phyloP scores from a whole-genome alignment of 2,113 vertebrate species.

The Pundamilia nyererei region DNA sequence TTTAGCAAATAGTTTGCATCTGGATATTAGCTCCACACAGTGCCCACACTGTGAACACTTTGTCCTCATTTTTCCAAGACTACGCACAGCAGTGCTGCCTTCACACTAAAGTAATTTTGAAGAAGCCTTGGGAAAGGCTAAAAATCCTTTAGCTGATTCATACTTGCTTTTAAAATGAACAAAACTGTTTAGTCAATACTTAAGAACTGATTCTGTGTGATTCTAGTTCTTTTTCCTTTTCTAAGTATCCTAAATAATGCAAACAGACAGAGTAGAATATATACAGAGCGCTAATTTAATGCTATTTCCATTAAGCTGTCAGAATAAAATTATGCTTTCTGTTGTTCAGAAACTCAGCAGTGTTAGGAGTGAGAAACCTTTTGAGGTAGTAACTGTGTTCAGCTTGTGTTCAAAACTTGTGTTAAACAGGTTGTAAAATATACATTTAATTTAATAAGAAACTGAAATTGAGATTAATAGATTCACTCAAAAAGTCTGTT shows the following conservation, averaged over 20 bases:
- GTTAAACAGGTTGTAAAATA: neutral
- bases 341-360: neutral
- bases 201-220: neutral
- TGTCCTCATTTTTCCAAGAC: conserved; percentile 3
- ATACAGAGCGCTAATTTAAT: neutral
- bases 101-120: conserved; percentile 22
- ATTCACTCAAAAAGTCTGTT: neutral
- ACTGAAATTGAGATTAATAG: neutral
- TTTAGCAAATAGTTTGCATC: conserved; percentile 20
- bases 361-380: neutral
- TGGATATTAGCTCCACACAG: neutral
- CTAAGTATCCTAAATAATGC: neutral
- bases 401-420: neutral
- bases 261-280: neutral
- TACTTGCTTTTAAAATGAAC: neutral
- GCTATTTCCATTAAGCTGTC: neutral
- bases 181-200: neutral
- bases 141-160: conserved; percentile 13
- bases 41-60: neutral
- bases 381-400: neutral
- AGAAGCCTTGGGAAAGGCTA: conserved; percentile 9
- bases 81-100: neutral
- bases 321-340: neutral
- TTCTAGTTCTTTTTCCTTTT: neutral
- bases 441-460: neutral